These are phyloP conservation scores for Ephydatia muelleri DNA, from an alignment of 37 sponge, comb jelly and placozoan genomes.

Conservation along the genomic window DNA sequence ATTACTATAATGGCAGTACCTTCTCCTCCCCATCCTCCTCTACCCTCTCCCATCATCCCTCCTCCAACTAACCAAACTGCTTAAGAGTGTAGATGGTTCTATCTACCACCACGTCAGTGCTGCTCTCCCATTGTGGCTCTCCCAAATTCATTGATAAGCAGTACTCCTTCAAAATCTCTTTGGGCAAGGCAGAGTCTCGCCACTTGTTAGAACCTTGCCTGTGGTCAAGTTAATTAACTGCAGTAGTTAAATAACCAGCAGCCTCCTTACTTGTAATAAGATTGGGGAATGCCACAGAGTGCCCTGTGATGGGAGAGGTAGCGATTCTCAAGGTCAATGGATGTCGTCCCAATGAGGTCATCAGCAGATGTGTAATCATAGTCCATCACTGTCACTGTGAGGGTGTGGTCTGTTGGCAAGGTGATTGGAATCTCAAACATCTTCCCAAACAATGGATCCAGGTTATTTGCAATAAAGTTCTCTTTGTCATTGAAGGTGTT, in stretches of 20 bases:
- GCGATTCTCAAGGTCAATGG: conserved; percentile 96
- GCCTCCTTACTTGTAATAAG: conserved; percentile 81
- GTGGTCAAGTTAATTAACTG: neutral
- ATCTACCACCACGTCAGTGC: conserved; percentile 32
- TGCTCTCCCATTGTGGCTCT: conserved; percentile 49
- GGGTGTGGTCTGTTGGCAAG: conserved; percentile 79
- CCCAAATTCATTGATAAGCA: conserved; percentile 52
- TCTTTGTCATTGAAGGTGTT: conserved; percentile 82
- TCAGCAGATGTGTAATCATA: conserved; percentile 86
- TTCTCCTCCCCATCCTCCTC: neutral
- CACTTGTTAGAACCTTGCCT: conserved; percentile 89
- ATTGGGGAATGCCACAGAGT: conserved; percentile 86
- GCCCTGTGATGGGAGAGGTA: conserved; percentile 87
- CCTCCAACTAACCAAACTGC: conserved; percentile 54
- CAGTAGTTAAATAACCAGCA: neutral
- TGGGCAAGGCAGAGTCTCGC: conserved; percentile 76
- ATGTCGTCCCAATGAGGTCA: conserved; percentile 97
- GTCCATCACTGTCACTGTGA: conserved; percentile 89
- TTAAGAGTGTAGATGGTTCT: conserved; percentile 46
- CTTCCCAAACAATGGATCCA: conserved; percentile 96
- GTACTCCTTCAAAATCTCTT: conserved; percentile 71
- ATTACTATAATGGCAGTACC: too few species aligned
- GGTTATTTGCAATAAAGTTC: conserved; percentile 87
- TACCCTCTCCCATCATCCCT: neutral
- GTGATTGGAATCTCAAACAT: conserved; percentile 90